phyloP scores from a whole-genome alignment of 2,113 vertebrate species.

The Silurus meridionalis region DNA sequence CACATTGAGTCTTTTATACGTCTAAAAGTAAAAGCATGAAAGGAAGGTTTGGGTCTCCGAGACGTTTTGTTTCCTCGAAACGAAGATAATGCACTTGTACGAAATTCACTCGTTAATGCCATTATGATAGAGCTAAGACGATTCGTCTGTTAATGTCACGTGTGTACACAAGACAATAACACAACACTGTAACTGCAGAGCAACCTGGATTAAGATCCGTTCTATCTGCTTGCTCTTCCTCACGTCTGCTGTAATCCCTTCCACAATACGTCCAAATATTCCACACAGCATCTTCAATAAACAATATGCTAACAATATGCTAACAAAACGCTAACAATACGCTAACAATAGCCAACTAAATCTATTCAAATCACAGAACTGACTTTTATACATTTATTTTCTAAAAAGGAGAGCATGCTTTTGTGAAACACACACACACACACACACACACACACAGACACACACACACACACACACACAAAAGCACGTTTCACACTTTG shows the following conservation, averaged over 20 bases:
- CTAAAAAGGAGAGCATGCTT: conserved; percentile 14
- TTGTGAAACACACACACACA: not conserved
- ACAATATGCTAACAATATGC: not conserved
- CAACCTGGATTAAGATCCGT: conserved; percentile 58
- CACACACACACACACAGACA: conserved; percentile 1
- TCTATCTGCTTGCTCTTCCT: conserved; percentile 12
- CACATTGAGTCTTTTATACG: conserved; percentile 57
- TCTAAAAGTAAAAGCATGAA: conserved; percentile 58
- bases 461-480: conserved; percentile 2
- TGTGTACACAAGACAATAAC: conserved; percentile 43
- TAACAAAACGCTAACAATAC: not conserved
- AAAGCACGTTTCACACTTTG: conserved; percentile 32
- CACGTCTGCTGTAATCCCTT: conserved; percentile 27
- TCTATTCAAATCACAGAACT: conserved; percentile 4
- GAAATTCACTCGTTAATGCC: conserved; percentile 30
- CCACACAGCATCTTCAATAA: not conserved
- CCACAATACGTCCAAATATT: not conserved
- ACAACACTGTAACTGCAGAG: conserved; percentile 66
- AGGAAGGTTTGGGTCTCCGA: conserved; percentile 37
- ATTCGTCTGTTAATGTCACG: not conserved
- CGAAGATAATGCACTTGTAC: conserved; percentile 23
- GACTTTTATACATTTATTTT: not conserved
- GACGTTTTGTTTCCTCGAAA: conserved; percentile 32
- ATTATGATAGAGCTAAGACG: conserved; percentile 29
- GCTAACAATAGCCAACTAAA: not conserved